A percentile compares a stretch with the other conserved stretches of the same genome.
These are phyloP conservation scores for Poecile atricapillus DNA, from an alignment of 2,113 vertebrate genomes.

Conservation along the genomic window DNA sequence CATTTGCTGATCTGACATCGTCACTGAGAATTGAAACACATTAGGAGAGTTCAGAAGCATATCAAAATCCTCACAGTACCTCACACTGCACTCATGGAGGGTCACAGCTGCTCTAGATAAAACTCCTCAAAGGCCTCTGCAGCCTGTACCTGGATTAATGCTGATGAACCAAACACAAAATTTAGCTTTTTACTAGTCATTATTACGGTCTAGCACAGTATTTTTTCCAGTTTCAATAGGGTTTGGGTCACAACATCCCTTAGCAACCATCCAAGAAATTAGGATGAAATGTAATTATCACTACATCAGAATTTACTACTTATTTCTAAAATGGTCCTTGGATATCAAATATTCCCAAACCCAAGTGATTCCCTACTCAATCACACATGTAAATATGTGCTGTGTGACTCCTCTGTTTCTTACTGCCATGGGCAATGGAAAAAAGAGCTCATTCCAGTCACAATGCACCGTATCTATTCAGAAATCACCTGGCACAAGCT, in stretches of 20 bases:
- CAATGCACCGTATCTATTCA: neutral
- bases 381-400: neutral
- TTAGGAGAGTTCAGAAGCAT: neutral
- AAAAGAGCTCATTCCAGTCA: neutral
- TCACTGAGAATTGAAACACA: constrained; percentile 75
- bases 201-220: neutral
- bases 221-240: neutral
- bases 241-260: neutral
- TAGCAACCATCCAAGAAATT: neutral
- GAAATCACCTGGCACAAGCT: neutral
- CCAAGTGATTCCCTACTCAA: neutral
- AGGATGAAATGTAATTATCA: neutral
- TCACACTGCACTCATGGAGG: neutral
- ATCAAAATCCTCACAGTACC: neutral
- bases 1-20: constrained; percentile 91
- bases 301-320: neutral
- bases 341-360: neutral
- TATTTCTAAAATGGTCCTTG: neutral
- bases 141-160: neutral
- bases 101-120: neutral
- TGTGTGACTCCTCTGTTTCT: neutral
- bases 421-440: neutral
- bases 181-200: neutral
- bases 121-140: neutral
- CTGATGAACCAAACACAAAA: neutral